Base-by-base conservation (phyloP, 2,113 vertebrate genomes). In the Chionis minor region DNA sequence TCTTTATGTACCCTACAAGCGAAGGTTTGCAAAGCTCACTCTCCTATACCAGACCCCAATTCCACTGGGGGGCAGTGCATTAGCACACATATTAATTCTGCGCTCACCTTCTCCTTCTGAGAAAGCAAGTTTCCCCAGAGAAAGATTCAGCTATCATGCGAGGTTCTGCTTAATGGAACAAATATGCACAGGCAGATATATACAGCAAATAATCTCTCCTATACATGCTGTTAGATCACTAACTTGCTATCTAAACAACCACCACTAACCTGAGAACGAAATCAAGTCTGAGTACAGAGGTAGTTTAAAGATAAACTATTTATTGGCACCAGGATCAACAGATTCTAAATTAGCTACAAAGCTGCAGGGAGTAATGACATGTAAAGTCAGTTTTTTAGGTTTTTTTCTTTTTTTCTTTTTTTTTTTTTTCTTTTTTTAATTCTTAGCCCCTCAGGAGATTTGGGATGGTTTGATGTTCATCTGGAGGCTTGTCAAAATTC, bases 251-350 rank as follows among this genome's bases (percentile, higher is more conserved):
- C 67, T 86, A 88, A 94, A 71, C 33, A 62, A 45, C 22, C 83
- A 91, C 33, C 51, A 32, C 59, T 82, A 79, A 91, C 55, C 59
- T 77, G 84, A 91, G 28, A 56, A 88, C 19, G 52, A 92, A 96
- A 94, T 38, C 32, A 81, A 73, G 55, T 51, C 74, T 38, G 44
- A 87, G 54, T 78, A 93, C 32, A 87, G 55, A 94, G 58, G 59
- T 47, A 92, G 88, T 74, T 94, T 90, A 91, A 95, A 92, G 92
- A 96, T 95, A 93, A 95, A 91, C 75, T 83, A 89, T 81, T 92
- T 96, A 95, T 82, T 97, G 97, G 95, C 97, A 97, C 62, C 9
- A 59, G 91, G 91, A 98, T 97, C 97, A 95, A 96, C 82, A 96
- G 95, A 86, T 94, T 93, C 89, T 95, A 95, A 97, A 96, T 97